A percentile compares a stretch with the other conserved stretches of the same genome.
Evolutionary conservation across 2,888 invertebrate species (phyloP).

Genomic region (Odontocolon sp.): DNA sequence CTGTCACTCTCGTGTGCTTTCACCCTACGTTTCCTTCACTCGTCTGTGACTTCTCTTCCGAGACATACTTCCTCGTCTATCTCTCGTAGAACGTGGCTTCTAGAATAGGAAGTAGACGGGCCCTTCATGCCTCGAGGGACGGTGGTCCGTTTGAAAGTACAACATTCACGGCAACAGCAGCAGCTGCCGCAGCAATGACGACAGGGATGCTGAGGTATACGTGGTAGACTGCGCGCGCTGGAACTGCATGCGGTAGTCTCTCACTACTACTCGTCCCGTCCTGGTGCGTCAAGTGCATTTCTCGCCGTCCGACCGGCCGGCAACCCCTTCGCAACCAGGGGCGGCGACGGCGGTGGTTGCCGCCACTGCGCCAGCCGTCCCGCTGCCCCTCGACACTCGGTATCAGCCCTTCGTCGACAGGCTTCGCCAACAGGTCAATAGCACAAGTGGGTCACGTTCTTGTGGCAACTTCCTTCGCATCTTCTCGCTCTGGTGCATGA

Average conservation of each 20-base stretch:
- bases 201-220: conserved; percentile 54
- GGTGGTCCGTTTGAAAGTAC: conserved; percentile 51
- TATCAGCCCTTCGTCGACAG: conserved; percentile 66
- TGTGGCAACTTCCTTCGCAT: too few species aligned
- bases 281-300: conserved; percentile 74
- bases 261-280: conserved; percentile 66
- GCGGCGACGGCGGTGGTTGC: background rate
- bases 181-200: conserved; percentile 3
- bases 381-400: conserved; percentile 52
- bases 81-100: background rate
- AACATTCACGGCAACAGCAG: conserved; percentile 45
- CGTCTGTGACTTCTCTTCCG: background rate
- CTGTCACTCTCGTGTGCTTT: background rate
- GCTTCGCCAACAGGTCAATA: conserved; percentile 74
- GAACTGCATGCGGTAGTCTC: conserved; percentile 73
- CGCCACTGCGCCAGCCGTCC: background rate
- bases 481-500: background rate
- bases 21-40: background rate
- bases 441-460: conserved; percentile 74
- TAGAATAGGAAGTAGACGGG: conserved; percentile 11
- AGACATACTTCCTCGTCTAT: background rate
- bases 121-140: conserved; percentile 15
- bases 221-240: conserved; percentile 73
- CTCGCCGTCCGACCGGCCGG: conserved; percentile 58
- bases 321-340: conserved; percentile 33